Conservation (phyloP, 2,113 vertebrate genomes). For the Limanda limanda region DNA sequence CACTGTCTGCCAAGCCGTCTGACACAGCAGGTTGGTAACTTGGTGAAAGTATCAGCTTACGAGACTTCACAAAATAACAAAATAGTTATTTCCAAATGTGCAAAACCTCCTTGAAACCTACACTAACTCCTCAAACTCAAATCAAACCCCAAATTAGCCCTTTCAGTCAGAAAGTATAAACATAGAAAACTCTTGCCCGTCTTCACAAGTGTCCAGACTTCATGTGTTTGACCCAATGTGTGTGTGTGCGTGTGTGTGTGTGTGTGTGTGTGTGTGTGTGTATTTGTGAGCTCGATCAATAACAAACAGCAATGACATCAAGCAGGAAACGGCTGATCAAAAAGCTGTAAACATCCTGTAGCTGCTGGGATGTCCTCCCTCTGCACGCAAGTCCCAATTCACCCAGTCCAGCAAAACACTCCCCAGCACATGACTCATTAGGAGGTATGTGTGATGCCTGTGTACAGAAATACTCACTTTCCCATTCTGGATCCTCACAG, state of each 20-base stretch:
- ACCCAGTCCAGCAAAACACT: not conserved
- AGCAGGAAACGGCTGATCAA: slow-evolving; percentile 64
- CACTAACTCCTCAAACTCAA: not conserved
- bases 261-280: not conserved
- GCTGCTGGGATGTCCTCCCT: slow-evolving; percentile 38
- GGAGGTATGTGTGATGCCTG: not conserved
- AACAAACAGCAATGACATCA: slow-evolving; percentile 68
- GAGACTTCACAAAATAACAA: slow-evolving; percentile 12
- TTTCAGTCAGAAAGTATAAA: not conserved
- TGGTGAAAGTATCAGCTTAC: slow-evolving; percentile 46
- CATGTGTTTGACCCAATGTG: slow-evolving; percentile 19
- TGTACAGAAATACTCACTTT: slow-evolving; percentile 85
- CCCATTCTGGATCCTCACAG: slow-evolving; percentile 89
- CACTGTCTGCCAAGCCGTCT: slow-evolving; percentile 30
- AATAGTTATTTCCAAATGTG: slow-evolving; percentile 51
- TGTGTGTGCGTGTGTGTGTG: too few relatives aligned
- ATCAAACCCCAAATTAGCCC: not conserved
- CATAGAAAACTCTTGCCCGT: not conserved
- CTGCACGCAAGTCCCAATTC: slow-evolving; percentile 7
- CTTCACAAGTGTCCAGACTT: not conserved
- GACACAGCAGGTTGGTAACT: slow-evolving; percentile 57
- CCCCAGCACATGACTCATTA: not conserved
- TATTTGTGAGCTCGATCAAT: slow-evolving; percentile 11
- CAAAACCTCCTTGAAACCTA: not conserved
- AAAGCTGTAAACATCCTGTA: slow-evolving; percentile 77